Evolutionary conservation across 1,140 invertebrate genomes (phyloP).

Genomic region (Leptinotarsa lineolata): DNA sequence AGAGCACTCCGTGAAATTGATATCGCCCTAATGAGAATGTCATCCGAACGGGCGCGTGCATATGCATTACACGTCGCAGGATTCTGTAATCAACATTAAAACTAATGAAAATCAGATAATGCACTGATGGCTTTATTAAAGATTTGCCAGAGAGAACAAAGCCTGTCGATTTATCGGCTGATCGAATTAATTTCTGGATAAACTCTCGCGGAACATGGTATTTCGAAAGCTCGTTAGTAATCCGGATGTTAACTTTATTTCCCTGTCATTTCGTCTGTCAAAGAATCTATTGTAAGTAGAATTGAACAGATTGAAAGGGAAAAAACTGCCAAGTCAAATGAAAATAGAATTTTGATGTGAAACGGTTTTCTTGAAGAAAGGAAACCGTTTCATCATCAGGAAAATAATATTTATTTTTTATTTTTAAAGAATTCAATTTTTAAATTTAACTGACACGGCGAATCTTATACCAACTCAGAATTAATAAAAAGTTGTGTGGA

Average conservation of each 20-base stretch:
- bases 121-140: background rate
- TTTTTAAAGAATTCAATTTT: too few species aligned
- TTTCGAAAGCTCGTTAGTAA: background rate
- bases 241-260: background rate
- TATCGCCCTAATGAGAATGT: background rate
- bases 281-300: too few species aligned
- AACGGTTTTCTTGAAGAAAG: too few species aligned
- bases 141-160: conserved; percentile 2
- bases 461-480: too few species aligned
- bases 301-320: too few species aligned
- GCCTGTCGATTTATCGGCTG: background rate
- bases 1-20: conserved; percentile 2
- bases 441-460: too few species aligned
- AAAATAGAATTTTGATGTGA: too few species aligned
- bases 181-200: conserved; percentile 6
- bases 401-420: too few species aligned
- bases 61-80: background rate
- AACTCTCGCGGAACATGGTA: background rate
- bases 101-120: conserved; percentile 6
- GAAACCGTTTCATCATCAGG: too few species aligned
- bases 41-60: background rate
- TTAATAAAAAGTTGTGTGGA: too few species aligned
- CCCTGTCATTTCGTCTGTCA: background rate
- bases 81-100: background rate
- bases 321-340: too few species aligned